Conservation (phyloP, 2,888 invertebrate species). For the Microdon myrmicae region DNA sequence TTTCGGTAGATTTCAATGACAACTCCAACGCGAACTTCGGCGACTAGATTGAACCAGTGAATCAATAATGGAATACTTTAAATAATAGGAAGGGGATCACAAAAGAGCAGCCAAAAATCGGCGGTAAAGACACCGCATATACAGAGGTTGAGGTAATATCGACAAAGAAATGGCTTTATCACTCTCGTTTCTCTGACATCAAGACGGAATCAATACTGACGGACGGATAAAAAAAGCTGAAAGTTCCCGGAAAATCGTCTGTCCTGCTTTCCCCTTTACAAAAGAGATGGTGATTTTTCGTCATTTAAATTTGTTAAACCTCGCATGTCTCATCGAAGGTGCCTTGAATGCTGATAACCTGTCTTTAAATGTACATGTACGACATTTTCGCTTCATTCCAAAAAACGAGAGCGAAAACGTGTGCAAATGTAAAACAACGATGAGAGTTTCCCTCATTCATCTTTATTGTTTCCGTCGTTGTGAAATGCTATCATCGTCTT, state of each 20-base stretch:
- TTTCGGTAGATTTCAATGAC: conserved; percentile 5
- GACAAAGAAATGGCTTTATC: conserved; percentile 12
- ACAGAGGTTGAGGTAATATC: conserved; percentile 16
- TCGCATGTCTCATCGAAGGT: conserved; percentile 9
- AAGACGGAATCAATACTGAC: conserved; percentile 10
- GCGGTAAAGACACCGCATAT: conserved; percentile 13
- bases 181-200: conserved; percentile 9
- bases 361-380: conserved; percentile 9
- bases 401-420: conserved; percentile 19
- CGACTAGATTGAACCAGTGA: conserved; percentile 7
- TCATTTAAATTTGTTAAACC: conserved; percentile 6
- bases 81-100: conserved; percentile 2
- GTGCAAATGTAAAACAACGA: conserved; percentile 10
- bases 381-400: conserved; percentile 9
- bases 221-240: conserved; percentile 13
- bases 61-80: conserved; percentile 8
- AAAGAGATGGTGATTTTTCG: conserved; percentile 21
- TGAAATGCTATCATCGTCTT: background rate
- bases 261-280: conserved; percentile 5
- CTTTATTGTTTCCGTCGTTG: conserved; percentile 7
- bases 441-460: background rate
- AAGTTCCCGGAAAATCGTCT: conserved; percentile 8
- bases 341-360: conserved; percentile 9
- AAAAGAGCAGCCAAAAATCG: conserved; percentile 4
- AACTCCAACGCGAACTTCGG: conserved; percentile 2